Base-by-base conservation (phyloP, 2,888 invertebrate genomes). In the Himalopsyche anomala region DNA sequence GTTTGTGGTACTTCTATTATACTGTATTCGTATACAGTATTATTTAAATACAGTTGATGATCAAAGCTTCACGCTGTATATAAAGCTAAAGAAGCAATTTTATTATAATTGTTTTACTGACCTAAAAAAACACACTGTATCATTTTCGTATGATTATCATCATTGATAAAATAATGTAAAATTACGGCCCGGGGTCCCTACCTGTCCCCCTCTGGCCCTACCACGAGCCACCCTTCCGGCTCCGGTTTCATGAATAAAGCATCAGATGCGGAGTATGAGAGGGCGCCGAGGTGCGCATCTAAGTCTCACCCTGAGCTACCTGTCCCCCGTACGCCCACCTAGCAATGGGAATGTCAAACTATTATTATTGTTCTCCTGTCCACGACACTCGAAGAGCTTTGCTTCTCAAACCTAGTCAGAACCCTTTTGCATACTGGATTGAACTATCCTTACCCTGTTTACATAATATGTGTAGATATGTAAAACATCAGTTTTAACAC, bases 211-310 rank as follows among this genome's bases (percentile, higher is more conserved):
- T 51, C 15, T 15, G 54, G 38, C 81, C 19, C 85, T 74, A 36
- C 55, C 38, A 54, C 28, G 54, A 12, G 38, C 80, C 79, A 51
- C 74, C 84, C 38, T n/a, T 42, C 36, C 45, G 40, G 54, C 79
- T 84, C 84, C 56, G 54, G 74, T 40, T 54, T 85, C 85, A 85
- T 85, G 85, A 85, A 85, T 85, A 85, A 85, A 82, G 82, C 85
- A 85, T 85, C 82, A 82, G 85, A 19, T 82, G 69, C 56, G 62
- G 62, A 62, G 62, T 80, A 42, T 74, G 85, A 82, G 81, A 19
- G 28, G 51, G 15, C 51, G 82, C 15, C n/a, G 19, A 85, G 62
- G 62, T 19, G 62, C 62, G 62, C 62, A 28, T 28, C 62, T 62
- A 62, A 62, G 62, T 62, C 62, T 19, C 62, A 62, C 62, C 62